Evolutionary conservation across 2,113 vertebrate species (phyloP).

Genomic region (Aspiorhynchus laticeps): DNA sequence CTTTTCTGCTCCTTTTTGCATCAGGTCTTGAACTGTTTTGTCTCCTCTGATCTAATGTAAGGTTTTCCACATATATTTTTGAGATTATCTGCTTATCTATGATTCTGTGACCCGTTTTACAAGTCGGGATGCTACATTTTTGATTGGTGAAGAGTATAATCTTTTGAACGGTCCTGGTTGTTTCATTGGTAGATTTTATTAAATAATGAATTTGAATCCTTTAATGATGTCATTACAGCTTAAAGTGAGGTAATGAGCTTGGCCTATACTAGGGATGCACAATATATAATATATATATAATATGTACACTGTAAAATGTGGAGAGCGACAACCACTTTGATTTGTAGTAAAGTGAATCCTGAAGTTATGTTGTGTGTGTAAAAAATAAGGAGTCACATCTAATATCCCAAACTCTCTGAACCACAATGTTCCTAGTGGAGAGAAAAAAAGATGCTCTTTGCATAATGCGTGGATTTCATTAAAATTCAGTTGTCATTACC

Average conservation of each 20-base stretch:
- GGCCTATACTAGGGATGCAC: not conserved
- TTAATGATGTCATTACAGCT: not conserved
- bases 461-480: not conserved
- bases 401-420: conserved; percentile 6
- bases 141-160: not conserved
- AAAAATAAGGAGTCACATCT: not conserved
- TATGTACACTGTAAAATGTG: not conserved
- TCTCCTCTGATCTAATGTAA: conserved; percentile 12
- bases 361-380: not conserved
- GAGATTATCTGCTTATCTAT: conserved; percentile 1
- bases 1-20: conserved; percentile 10
- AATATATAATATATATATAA: not conserved
- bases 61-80: not conserved
- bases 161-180: conserved; percentile 1
- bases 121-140: not conserved
- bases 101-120: not conserved
- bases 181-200: not conserved
- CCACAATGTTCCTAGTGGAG: not conserved
- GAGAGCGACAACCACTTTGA: not conserved
- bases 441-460: not conserved
- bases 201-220: conserved; percentile 7
- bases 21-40: not conserved
- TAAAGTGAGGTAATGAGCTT: not conserved
- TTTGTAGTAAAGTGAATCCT: not conserved
- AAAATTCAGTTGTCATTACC: not conserved